Conservation (phyloP, 37 sponge, comb jelly and placozoan species). For the Beroe forskalii region DNA sequence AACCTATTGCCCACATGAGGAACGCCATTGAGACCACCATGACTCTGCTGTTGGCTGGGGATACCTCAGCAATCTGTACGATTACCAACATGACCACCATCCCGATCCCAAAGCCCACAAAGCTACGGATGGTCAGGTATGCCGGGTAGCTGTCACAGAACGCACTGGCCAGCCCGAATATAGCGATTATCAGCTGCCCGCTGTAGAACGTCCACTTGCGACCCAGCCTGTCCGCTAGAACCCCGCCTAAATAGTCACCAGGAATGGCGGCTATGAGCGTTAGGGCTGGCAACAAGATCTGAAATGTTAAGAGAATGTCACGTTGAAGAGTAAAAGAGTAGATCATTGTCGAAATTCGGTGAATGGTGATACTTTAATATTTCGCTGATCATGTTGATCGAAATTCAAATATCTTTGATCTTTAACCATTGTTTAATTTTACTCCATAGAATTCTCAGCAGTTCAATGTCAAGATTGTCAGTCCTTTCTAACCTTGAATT, state of each 20-base stretch:
- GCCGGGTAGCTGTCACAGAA: not conserved
- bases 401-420: no score
- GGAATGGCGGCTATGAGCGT: not conserved
- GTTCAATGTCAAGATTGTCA: no score
- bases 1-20: constrained; percentile 40
- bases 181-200: not conserved
- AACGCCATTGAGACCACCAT: constrained; percentile 1
- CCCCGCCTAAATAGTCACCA: not conserved
- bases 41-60: not conserved
- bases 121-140: not conserved
- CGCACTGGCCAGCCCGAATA: not conserved
- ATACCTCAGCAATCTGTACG: constrained; percentile 23
- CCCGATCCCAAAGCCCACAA: constrained; percentile 47
- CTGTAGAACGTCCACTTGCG: not conserved
- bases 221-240: not conserved
- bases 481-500: no score
- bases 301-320: not conserved
- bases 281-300: not conserved
- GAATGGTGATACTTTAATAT: no score
- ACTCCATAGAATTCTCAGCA: no score
- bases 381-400: no score
- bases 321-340: no score
- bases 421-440: no score
- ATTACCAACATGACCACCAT: constrained; percentile 31
- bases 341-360: no score